phyloP scores from a whole-genome alignment of 1,140 invertebrate genomes.

The Laupala kohalensis region DNA sequence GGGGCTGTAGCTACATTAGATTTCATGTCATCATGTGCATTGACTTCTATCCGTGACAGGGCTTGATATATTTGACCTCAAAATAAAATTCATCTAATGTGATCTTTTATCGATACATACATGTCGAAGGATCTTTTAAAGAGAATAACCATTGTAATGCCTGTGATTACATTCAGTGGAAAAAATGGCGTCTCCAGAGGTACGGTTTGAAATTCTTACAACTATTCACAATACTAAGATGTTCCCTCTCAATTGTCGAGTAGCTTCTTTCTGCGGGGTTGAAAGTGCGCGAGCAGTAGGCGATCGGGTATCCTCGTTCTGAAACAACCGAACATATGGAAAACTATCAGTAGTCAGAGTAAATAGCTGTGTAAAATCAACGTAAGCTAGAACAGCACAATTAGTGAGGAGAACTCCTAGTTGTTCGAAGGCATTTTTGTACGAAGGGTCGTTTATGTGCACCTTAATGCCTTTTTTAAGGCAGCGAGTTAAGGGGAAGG shows the following conservation, averaged over 20 bases:
- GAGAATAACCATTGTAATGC: conserved; percentile 16
- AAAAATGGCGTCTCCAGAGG: conserved; percentile 16
- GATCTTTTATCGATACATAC: no score
- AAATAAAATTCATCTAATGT: no score
- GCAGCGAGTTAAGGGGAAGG: conserved; percentile 23
- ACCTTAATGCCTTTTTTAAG: conserved; percentile 19
- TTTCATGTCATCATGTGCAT: no score
- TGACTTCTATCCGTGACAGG: no score
- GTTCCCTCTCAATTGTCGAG: conserved; percentile 21
- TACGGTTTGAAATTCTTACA: conserved; percentile 9
- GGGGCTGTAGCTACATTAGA: no score
- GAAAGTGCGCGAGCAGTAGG: conserved; percentile 28
- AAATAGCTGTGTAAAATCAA: conserved; percentile 15
- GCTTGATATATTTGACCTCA: no score
- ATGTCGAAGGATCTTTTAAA: conserved; percentile 14
- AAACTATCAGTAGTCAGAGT: conserved; percentile 20
- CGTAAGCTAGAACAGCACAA: conserved; percentile 15
- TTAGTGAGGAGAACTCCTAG: conserved; percentile 15
- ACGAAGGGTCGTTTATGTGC: conserved; percentile 6
- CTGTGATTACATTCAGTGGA: conserved; percentile 15
- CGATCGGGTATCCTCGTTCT: conserved; percentile 20
- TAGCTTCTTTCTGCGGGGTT: conserved; percentile 27
- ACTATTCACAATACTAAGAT: background rate
- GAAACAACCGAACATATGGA: conserved; percentile 20
- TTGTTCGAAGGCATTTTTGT: conserved; percentile 16